Evolutionary conservation across 2,797 vertebrate genomes (phyloP).

Genomic region (Poecile montanus): DNA sequence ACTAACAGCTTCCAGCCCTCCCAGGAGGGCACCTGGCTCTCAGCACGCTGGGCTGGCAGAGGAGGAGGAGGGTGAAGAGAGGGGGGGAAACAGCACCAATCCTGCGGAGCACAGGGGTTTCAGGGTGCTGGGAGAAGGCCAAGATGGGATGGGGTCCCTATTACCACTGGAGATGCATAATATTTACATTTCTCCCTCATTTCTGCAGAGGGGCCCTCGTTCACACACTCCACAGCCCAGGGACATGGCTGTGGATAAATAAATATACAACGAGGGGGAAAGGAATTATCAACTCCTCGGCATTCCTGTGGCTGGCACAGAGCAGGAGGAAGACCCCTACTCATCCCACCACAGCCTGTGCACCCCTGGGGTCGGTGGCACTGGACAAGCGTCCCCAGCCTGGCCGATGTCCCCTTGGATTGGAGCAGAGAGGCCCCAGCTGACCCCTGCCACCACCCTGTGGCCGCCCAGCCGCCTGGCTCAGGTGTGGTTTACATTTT

Average conservation of each 20-base stretch:
- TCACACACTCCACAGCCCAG: constrained; percentile 6
- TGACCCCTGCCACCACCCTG: accelerated
- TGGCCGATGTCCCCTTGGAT: neutral
- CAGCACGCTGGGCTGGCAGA: neutral
- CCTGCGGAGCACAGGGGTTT: neutral
- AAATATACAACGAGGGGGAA: neutral
- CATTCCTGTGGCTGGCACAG: neutral
- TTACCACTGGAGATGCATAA: accelerated
- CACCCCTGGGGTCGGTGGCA: neutral
- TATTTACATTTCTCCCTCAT: neutral
- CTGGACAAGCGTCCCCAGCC: neutral
- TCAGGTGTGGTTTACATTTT: neutral
- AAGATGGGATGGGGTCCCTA: neutral
- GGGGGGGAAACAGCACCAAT: neutral
- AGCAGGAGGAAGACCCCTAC: neutral
- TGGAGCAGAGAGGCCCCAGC: neutral
- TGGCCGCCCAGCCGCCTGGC: neutral
- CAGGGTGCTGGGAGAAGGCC: neutral
- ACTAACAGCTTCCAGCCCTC: constrained; percentile 65
- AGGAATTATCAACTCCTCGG: neutral
- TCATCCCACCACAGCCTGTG: neutral
- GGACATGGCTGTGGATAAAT: neutral
- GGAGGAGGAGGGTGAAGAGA: neutral
- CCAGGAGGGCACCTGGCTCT: constrained; percentile 35
- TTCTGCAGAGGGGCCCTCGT: neutral